Base-by-base conservation (phyloP, 2,888 invertebrate genomes). In the Euplagia quadripunctaria region DNA sequence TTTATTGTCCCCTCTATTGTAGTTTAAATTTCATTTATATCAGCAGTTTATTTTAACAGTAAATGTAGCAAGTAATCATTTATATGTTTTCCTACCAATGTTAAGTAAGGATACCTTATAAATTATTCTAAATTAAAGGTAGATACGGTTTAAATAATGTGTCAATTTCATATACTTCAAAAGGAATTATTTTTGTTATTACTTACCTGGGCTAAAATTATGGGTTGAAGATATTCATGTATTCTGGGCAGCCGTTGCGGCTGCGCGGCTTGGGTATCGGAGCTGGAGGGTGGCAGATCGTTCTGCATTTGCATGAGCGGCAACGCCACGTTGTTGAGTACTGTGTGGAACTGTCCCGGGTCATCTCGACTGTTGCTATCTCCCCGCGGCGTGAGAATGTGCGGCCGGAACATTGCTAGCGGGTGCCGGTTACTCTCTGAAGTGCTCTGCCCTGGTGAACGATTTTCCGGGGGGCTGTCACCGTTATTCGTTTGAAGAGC, bases 291-390 rank as follows among this genome's bases (percentile, higher is more conserved):
- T 17, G 41, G 86, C n/a, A 96, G 93, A 82, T 97, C 97, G 80
- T 97, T 97, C 12, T 72, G 75, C 52, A 97, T 96, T 82, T 96
- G 97, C 83, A 97, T 96, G 16, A 96, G 90, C 3, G 97, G 97
- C 83, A 97, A 78, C 63, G 87, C 89, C 0, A 93, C 92, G 74
- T 92, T 92, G 80, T 92, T 92, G 46, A 94, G 82, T 42, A 93
- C 89, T 4, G 93, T 89, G 74, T 92, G 92, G 76, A 91, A 90
- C 61, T 89, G 90, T 7, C 86, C 61, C 81, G 80, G 68, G 86
- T 81, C 85, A 68, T 83, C 77, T 16, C 82, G 75, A 8, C 68
- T 66, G 11, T 58, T 5, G 31, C 65, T 65, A 4, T 71, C 73
- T 7, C 88, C 55, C 42, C 82, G 79, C 75, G 78, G 84, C 5